These are phyloP conservation scores for Anthrax anthrax DNA, from an alignment of 2,888 invertebrate species.

Conservation along the genomic window DNA sequence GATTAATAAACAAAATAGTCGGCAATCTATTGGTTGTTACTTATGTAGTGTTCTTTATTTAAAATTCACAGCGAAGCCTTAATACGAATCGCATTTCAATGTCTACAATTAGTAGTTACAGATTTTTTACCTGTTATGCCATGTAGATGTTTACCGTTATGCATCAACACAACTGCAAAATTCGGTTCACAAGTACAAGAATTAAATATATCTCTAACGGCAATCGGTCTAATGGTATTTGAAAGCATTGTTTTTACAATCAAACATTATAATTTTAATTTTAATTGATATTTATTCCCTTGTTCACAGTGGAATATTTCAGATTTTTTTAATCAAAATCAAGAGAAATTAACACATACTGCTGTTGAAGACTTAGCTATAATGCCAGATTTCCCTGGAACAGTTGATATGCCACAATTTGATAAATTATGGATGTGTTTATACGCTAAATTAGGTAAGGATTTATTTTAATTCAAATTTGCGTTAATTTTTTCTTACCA, in stretches of 20 bases:
- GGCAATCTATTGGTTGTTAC: too few relatives aligned
- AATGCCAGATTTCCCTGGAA: slow-evolving; percentile 71
- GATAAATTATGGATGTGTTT: slow-evolving; percentile 95
- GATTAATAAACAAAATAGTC: too few relatives aligned
- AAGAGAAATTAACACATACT: slow-evolving; percentile 63
- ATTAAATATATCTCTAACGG: slow-evolving; percentile 91
- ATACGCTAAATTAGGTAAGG: slow-evolving; percentile 56
- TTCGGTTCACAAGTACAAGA: slow-evolving; percentile 95
- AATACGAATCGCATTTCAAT: slow-evolving; percentile 89
- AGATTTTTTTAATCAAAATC: slow-evolving; percentile 92
- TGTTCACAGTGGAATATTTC: slow-evolving; percentile 89
- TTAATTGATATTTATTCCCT: not conserved
- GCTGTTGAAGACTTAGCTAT: slow-evolving; percentile 60
- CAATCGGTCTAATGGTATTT: slow-evolving; percentile 82
- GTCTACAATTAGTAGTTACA: slow-evolving; percentile 86
- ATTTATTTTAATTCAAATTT: not conserved
- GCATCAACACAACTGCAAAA: slow-evolving; percentile 84
- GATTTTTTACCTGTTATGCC: slow-evolving; percentile 89
- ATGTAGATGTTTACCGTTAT: slow-evolving; percentile 76
- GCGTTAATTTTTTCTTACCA: not conserved
- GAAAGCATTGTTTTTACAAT: not conserved
- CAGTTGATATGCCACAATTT: slow-evolving; percentile 71
- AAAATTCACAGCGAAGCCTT: slow-evolving; percentile 57
- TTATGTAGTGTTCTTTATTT: too few relatives aligned
- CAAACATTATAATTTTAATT: not conserved